phyloP scores from a whole-genome alignment of 1,140 invertebrate species.

The Ooceraea biroi region DNA sequence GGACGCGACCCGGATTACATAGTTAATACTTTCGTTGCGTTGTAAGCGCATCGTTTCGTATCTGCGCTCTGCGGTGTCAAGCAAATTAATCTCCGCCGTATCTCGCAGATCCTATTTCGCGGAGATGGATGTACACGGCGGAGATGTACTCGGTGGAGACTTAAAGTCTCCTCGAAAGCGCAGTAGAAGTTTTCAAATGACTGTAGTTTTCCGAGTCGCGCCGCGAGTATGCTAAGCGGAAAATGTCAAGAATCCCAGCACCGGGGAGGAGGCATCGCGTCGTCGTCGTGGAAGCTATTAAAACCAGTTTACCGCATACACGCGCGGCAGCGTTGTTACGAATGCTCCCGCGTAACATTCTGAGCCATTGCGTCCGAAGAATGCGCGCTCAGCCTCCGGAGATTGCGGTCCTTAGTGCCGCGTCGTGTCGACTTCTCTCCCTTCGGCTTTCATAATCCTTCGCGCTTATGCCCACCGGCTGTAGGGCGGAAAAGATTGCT shows the following conservation, averaged over 20 bases:
- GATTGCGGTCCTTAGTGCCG: slow-evolving; percentile 3
- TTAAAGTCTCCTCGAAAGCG: not conserved
- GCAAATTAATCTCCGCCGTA: too few species aligned
- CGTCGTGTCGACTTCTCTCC: not conserved
- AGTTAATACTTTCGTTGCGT: too few species aligned
- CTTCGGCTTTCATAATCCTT: slow-evolving; percentile 34
- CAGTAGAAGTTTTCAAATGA: slow-evolving; percentile 28
- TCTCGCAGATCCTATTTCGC: too few species aligned
- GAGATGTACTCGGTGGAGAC: not conserved
- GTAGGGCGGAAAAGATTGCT: slow-evolving; percentile 19
- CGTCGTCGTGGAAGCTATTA: slow-evolving; percentile 21
- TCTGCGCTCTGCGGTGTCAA: too few species aligned
- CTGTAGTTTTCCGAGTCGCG: slow-evolving; percentile 24
- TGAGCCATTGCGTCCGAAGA: slow-evolving; percentile 10
- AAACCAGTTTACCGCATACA: slow-evolving; percentile 12
- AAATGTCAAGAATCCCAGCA: slow-evolving; percentile 22
- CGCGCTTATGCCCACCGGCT: not conserved
- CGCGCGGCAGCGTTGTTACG: slow-evolving; percentile 16
- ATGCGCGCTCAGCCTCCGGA: not conserved
- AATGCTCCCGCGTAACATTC: slow-evolving; percentile 28
- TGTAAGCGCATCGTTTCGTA: too few species aligned
- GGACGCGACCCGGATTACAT: too few species aligned
- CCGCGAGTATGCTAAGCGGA: slow-evolving; percentile 37
- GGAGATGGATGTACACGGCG: too few species aligned
- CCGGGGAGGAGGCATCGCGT: too few species aligned